These are phyloP conservation scores for Ectemnius lituratus DNA, from an alignment of 2,888 invertebrate genomes.

Conservation along the genomic window DNA sequence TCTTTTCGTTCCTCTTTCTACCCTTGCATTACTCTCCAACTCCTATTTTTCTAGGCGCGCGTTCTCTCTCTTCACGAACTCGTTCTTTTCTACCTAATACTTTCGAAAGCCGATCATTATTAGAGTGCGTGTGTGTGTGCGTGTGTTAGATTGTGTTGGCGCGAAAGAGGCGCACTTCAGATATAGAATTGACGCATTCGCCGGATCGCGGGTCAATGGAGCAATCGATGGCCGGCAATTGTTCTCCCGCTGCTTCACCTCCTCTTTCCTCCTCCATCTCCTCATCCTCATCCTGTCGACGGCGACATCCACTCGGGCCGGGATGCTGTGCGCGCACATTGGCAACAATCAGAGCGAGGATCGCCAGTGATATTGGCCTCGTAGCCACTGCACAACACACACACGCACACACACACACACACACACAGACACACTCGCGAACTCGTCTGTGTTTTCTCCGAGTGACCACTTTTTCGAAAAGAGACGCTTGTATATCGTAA, in stretches of 20 bases:
- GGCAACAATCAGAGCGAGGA: slow-evolving; percentile 1
- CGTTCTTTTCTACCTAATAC: not conserved
- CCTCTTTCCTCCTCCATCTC: not conserved
- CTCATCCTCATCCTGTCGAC: not conserved
- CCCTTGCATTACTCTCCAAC: not conserved
- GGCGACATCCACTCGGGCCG: not conserved
- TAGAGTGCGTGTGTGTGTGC: no score
- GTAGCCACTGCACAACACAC: no score
- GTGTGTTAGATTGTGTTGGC: not conserved
- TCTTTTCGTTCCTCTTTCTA: not conserved
- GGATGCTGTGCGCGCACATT: not conserved
- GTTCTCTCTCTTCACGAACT: not conserved
- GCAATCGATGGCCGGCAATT: slow-evolving; percentile 63
- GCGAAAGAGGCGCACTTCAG: slow-evolving; percentile 46
- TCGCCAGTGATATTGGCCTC: no score
- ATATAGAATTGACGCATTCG: slow-evolving; percentile 65
- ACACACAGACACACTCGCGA: no score
- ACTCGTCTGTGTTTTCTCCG: no score
- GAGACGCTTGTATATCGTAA: no score
- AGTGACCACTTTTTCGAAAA: no score
- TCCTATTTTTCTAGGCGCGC: not conserved
- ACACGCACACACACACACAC: no score
- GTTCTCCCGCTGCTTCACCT: slow-evolving; percentile 37
- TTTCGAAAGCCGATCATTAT: not conserved
- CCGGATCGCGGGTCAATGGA: slow-evolving; percentile 52